Evolutionary conservation across 2,888 invertebrate species (phyloP).

Genomic region (Troides helena): DNA sequence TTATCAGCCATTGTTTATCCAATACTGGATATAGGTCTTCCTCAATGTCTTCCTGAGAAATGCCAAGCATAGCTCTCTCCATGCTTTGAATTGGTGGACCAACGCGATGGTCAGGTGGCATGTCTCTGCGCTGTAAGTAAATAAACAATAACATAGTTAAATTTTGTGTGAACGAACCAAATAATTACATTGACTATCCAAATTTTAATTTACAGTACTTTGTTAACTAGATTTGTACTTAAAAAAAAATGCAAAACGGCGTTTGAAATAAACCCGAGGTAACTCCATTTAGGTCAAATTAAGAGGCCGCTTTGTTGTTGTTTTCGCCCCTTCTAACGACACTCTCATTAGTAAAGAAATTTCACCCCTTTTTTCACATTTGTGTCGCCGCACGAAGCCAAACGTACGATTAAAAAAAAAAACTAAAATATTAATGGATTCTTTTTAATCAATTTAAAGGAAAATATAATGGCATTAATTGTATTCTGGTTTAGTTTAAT

Average conservation of each 20-base stretch:
- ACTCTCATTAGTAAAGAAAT: constrained; percentile 1
- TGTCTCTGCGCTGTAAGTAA: too few relatives aligned
- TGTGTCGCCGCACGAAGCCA: neutral
- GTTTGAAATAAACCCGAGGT: neutral
- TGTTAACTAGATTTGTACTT: neutral
- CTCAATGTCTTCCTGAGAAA: too few relatives aligned
- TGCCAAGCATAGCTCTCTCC: too few relatives aligned
- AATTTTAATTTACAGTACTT: neutral
- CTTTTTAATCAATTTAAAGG: neutral
- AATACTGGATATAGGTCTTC: too few relatives aligned
- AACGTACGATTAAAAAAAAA: neutral
- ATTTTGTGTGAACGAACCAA: neutral
- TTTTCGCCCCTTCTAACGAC: constrained; percentile 2
- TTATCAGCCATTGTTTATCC: too few relatives aligned
- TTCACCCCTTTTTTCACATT: neutral
- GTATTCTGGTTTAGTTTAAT: too few relatives aligned
- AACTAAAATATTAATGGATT: neutral
- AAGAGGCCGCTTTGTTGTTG: neutral
- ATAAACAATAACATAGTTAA: neutral
- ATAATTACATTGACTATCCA: neutral
- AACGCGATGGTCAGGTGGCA: too few relatives aligned
- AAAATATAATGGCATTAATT: too few relatives aligned
- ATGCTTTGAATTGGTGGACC: too few relatives aligned
- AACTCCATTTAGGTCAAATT: constrained; percentile 1
- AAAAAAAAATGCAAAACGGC: neutral